phyloP scores from a whole-genome alignment of 2,888 invertebrate species.

The Synergus japonicus region DNA sequence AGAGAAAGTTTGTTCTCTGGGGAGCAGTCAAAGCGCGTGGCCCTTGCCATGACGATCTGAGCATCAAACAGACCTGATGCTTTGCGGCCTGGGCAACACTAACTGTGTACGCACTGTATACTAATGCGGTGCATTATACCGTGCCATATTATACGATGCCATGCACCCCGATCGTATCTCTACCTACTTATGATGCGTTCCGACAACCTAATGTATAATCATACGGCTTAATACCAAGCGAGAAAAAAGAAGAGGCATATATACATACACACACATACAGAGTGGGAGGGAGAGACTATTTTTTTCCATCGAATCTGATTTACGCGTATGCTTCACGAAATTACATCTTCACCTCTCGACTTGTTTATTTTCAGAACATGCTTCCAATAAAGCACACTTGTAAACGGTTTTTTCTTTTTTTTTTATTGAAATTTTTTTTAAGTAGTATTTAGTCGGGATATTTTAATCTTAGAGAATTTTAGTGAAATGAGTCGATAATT shows the following conservation, averaged over 20 bases:
- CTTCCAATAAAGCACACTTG: neutral
- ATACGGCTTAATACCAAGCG: constrained; percentile 60
- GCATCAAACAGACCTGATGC: constrained; percentile 73
- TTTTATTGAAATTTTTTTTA: too few species aligned
- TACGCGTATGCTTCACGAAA: neutral
- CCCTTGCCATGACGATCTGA: constrained; percentile 73
- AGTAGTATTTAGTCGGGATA: too few species aligned
- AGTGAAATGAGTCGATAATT: too few species aligned
- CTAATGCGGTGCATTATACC: constrained; percentile 48
- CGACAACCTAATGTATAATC: constrained; percentile 68
- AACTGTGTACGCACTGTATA: constrained; percentile 48
- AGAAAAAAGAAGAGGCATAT: constrained; percentile 2
- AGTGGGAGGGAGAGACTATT: constrained; percentile 15
- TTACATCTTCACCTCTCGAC: neutral
- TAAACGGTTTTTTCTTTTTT: too few species aligned
- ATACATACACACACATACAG: neutral
- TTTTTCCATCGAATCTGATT: constrained; percentile 25
- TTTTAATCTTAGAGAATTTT: too few species aligned
- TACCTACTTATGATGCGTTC: constrained; percentile 64
- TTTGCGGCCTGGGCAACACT: constrained; percentile 64
- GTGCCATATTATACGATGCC: constrained; percentile 41
- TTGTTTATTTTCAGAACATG: neutral
- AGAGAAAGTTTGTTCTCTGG: constrained; percentile 76
- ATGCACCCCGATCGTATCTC: constrained; percentile 59
- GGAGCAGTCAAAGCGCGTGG: constrained; percentile 76